Base-by-base conservation (phyloP, 2,113 vertebrate species). In the Hypomesus transpacificus region DNA sequence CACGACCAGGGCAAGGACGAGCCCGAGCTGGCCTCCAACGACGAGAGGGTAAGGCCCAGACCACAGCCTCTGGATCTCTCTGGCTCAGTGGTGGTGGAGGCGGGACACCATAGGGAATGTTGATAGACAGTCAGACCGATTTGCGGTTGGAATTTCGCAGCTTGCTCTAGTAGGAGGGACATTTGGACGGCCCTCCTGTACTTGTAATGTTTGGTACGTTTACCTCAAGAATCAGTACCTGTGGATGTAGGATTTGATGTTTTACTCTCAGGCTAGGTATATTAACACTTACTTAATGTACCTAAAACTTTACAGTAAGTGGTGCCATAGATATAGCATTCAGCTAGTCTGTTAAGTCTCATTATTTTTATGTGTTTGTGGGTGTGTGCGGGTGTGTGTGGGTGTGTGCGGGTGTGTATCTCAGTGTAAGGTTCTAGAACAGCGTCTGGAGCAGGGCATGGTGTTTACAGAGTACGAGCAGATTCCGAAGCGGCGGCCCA, bases 391-490 rank as follows among this genome's bases (percentile, higher is more conserved):
- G 8, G 57, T 18, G 8, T 63, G 5, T 68, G n/a, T 67, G 39
- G 53, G 21, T 24, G 3, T 75, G 68, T 58, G 21, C 71, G 11
- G 8, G 57, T 18, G 8, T 63, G 5, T 68, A 14, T 80, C 13
- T 78, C 0, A 98, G 97, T 97, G 95, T 71, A 95, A 91, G 69
- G 0, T 91, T 9, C 88, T 98, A 82, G 96, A 98, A 75, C 93
- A 95, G 72, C 91, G 94, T 3, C 53, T 98, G 86, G 96, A 98
- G 71, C 91, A 93, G 68, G 95, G 95, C 1, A 94, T 94, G 93
- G 93, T 98, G 68, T 91, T 97, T 61, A 95, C 94, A 0, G 96
- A 98, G 53, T 99, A 97, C 4, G 97, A 99, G 77, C 87, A 91
- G 20, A 82, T 97, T 76, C 94, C 88, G 4, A 98, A 95, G 79